Evolutionary conservation across 1,140 invertebrate species (phyloP).

Genomic region (Elysia chlorotica): DNA sequence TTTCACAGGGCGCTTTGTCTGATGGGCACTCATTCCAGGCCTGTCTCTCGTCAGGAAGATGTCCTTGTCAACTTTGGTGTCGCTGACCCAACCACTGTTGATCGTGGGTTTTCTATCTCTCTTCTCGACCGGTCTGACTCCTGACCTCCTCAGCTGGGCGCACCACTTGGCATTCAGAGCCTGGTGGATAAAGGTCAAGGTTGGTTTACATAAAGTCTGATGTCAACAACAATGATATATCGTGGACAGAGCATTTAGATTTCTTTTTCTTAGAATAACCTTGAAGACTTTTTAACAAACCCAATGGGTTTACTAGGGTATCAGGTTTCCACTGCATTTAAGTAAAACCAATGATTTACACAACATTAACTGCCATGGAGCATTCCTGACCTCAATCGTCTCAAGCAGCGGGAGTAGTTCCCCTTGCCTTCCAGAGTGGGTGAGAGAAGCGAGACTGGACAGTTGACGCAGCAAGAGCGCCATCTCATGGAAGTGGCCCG

Average conservation of each 20-base stretch:
- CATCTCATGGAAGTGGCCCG: constrained; percentile 45
- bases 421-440: constrained; percentile 25
- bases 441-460: constrained; percentile 34
- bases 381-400: constrained; percentile 11
- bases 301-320: too few species aligned
- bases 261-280: too few species aligned
- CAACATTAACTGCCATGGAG: too few species aligned
- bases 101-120: background rate
- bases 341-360: too few species aligned
- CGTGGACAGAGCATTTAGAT: too few species aligned
- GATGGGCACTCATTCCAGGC: background rate
- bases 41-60: constrained; percentile 1
- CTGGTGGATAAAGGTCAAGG: too few species aligned
- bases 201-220: too few species aligned
- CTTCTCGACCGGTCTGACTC: background rate
- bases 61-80: constrained; percentile 17
- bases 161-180: constrained; percentile 12
- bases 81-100: constrained; percentile 10
- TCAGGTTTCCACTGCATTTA: too few species aligned
- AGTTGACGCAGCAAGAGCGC: constrained; percentile 44
- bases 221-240: too few species aligned
- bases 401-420: background rate
- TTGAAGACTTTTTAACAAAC: too few species aligned
- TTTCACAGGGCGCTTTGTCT: background rate
- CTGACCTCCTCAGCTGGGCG: background rate